These are phyloP conservation scores for Ormia ochracea DNA, from an alignment of 2,888 invertebrate genomes.

Conservation along the genomic window DNA sequence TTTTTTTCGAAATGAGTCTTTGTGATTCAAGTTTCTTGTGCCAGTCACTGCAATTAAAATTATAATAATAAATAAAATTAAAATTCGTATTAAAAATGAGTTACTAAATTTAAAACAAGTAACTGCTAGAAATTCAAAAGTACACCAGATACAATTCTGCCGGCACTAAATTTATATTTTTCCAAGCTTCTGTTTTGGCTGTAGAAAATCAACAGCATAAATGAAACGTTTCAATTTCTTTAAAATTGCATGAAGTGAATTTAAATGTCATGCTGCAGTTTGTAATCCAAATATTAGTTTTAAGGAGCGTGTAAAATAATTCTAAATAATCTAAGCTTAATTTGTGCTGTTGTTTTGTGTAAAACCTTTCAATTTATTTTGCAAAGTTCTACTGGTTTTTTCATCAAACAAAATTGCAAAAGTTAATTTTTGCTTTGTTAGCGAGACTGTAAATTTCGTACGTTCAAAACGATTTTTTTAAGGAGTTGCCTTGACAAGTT, in stretches of 20 bases:
- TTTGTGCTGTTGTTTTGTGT: background rate
- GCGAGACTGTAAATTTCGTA: background rate
- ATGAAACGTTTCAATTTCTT: background rate
- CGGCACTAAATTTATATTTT: background rate
- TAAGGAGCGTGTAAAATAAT: background rate
- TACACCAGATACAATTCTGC: background rate
- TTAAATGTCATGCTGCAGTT: background rate
- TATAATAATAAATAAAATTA: constrained; percentile 1
- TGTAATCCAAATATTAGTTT: background rate
- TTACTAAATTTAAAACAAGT: background rate
- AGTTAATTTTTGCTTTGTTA: background rate
- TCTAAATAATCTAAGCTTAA: background rate
- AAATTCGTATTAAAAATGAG: background rate
- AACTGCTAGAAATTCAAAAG: background rate
- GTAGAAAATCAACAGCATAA: background rate
- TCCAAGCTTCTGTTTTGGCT: background rate
- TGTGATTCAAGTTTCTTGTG: background rate
- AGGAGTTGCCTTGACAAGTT: background rate
- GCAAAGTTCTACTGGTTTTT: background rate
- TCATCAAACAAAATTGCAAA: background rate
- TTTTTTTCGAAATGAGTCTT: background rate
- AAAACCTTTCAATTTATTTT: background rate
- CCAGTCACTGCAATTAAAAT: background rate
- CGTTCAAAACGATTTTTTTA: background rate
- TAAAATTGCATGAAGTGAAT: background rate